Base-by-base conservation (phyloP, 2,888 invertebrate genomes). In the Galerucella nymphaeae region DNA sequence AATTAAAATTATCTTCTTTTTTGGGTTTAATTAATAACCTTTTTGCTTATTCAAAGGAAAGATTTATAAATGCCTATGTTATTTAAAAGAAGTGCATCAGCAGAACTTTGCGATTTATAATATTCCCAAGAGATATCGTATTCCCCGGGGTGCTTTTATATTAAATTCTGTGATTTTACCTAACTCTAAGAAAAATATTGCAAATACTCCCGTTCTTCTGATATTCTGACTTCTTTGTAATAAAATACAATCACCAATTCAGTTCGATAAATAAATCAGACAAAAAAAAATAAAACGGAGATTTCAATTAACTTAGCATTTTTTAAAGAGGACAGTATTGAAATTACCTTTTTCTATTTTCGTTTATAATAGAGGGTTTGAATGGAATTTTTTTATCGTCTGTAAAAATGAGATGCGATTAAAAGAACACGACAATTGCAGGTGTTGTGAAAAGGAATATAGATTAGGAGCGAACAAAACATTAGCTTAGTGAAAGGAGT, bases 181-280 rank as follows among this genome's bases (percentile, higher is more conserved):
- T 48, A 48, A 48, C 48, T 48, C n/a, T 48, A n/a, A 13, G 48
- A 48, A 48, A 14, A 48, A 48, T 48, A n/a, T n/a, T 48, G 13
- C 48, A 14, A n/a, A 48, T 48, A 48, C 14, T 30, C 23, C 1
- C n/a, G n/a, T 48, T 14, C 48, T 48, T 48, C 14, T 48, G 48
- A 48, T 48, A 48, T 48, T 48, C 48, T 48, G 48, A 48, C 48
- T 48, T 48, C 48, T n/a, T 48, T 48, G 48, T n/a, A 48, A 48
- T 14, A 13, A 48, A 48, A 48, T 13, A 48, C 48, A 8, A 48
- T n/a, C 48, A 14, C n/a, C 48, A 14, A 48, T 48, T 48, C n/a
- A n/a, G 14, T 48, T 48, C 14, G 14, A 1, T n/a, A 5, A 48
- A 48, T 48, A 48, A 48, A 48, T 48, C 48, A 48, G 6, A 48